These are phyloP conservation scores for Acanthosepion esculentum DNA, from an alignment of 2,888 invertebrate genomes.

Conservation along the genomic window DNA sequence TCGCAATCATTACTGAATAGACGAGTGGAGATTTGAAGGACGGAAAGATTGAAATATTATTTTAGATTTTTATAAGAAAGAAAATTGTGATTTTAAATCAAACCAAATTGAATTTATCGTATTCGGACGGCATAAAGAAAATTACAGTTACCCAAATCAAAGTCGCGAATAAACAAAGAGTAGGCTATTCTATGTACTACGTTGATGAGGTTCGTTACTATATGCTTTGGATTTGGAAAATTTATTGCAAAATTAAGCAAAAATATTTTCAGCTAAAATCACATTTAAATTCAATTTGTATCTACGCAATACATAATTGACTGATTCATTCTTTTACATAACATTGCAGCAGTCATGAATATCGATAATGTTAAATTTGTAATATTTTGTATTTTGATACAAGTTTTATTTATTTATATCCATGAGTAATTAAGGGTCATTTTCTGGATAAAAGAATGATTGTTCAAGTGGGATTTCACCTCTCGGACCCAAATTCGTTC, in stretches of 20 bases:
- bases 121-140: not conserved
- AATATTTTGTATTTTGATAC: no score
- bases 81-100: not conserved
- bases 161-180: not conserved
- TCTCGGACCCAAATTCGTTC: no score
- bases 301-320: not conserved
- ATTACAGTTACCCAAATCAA: no score
- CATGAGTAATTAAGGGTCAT: no score
- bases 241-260: not conserved
- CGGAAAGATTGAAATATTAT: not conserved
- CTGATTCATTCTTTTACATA: no score
- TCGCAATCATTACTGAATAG: not conserved
- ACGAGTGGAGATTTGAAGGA: not conserved
- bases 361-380: no score
- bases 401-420: no score
- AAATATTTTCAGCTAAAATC: not conserved
- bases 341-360: no score
- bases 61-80: not conserved
- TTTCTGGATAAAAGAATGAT: no score
- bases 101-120: not conserved
- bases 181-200: not conserved
- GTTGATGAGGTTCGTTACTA: not conserved
- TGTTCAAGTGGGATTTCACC: no score
- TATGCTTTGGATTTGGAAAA: not conserved
- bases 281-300: not conserved